phyloP scores from a whole-genome alignment of 1,140 invertebrate genomes.

The Drosophila obscura region DNA sequence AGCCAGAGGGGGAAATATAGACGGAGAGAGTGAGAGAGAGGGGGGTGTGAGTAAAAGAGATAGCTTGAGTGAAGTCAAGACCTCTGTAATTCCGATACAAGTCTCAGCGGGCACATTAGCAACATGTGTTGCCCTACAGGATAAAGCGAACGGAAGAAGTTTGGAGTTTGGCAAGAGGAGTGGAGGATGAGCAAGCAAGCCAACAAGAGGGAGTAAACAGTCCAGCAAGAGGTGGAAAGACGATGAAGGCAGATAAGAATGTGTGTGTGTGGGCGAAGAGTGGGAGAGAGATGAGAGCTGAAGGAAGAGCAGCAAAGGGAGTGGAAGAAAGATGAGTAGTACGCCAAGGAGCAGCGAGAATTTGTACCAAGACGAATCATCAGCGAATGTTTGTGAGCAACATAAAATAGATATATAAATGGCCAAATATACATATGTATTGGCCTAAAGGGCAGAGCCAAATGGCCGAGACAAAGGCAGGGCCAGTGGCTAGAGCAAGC shows the following conservation, averaged over 20 bases:
- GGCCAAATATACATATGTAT: conserved; percentile 22
- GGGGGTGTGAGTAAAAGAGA: conserved; percentile 12
- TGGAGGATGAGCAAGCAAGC: too few relatives aligned
- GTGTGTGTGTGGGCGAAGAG: too few relatives aligned
- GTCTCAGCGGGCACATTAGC: conserved; percentile 75
- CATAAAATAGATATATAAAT: conserved; percentile 63
- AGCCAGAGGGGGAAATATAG: not conserved
- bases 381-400: conserved; percentile 48
- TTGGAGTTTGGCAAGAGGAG: not conserved
- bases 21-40: not conserved
- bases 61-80: conserved; percentile 41
- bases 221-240: too few relatives aligned
- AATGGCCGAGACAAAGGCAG: conserved; percentile 1
- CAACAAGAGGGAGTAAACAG: too few relatives aligned
- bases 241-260: too few relatives aligned
- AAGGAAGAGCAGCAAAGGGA: too few relatives aligned
- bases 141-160: conserved; percentile 28
- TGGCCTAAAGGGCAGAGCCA: conserved; percentile 3
- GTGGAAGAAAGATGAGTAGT: too few relatives aligned
- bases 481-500: conserved; percentile 5
- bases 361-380: conserved; percentile 53
- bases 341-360: conserved; percentile 19
- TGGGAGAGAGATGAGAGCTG: too few relatives aligned
- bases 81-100: conserved; percentile 78
- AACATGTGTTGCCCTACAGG: conserved; percentile 76